Evolutionary conservation across 1,140 invertebrate genomes (phyloP).

Genomic region (Pissodes strobi): DNA sequence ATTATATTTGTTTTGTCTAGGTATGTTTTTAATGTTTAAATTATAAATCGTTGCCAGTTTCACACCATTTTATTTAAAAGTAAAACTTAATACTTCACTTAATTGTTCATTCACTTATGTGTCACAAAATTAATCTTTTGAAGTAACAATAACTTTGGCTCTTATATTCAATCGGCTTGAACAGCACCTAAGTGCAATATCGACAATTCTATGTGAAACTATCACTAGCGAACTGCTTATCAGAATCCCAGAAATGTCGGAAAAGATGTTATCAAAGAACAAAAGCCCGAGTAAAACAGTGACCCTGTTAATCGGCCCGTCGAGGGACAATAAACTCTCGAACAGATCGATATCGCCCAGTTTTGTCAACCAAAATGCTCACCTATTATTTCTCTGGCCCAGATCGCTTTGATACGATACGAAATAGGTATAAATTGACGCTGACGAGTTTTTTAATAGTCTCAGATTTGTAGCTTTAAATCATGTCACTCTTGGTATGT

Average conservation of each 20-base stretch:
- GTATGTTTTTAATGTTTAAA: not conserved
- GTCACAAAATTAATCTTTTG: too few species aligned
- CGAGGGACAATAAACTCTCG: constrained; percentile 27
- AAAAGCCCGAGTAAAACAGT: constrained; percentile 10
- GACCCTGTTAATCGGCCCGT: constrained; percentile 14
- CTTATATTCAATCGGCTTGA: too few species aligned
- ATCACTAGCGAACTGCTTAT: too few species aligned
- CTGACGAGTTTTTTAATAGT: constrained; percentile 34
- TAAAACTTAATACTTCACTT: too few species aligned
- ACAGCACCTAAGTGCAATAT: too few species aligned
- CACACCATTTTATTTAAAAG: too few species aligned
- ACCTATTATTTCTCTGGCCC: constrained; percentile 26
- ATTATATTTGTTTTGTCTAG: not conserved
- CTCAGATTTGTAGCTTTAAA: constrained; percentile 29
- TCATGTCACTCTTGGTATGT: constrained; percentile 21
- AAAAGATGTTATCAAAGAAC: constrained; percentile 9
- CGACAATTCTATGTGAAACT: too few species aligned
- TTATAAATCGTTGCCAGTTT: too few species aligned
- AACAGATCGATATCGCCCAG: constrained; percentile 28
- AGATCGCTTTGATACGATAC: constrained; percentile 18
- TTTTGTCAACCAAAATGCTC: constrained; percentile 36
- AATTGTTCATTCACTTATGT: too few species aligned
- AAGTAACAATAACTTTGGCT: too few species aligned
- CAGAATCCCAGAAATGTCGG: constrained; percentile 5
- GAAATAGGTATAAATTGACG: constrained; percentile 29